Conservation (phyloP, 2,113 vertebrate genomes). For the Cebus imitator region DNA sequence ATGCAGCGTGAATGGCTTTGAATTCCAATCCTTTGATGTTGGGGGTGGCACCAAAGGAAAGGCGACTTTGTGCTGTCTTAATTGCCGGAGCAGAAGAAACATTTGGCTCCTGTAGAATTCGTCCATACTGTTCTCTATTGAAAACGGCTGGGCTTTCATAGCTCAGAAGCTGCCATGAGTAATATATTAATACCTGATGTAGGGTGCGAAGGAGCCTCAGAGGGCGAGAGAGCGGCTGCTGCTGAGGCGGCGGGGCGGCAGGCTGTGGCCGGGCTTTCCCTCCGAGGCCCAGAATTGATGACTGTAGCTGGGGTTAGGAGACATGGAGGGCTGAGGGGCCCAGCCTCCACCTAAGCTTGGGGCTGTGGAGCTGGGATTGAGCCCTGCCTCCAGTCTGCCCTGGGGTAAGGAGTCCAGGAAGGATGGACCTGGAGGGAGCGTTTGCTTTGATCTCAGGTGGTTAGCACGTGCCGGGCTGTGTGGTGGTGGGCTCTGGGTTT, state of each 20-base stretch:
- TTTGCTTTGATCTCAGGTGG: background rate
- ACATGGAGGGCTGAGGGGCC: rapidly evolving
- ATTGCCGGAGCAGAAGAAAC: constrained; percentile 70
- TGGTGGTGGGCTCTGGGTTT: background rate
- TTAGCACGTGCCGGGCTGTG: background rate
- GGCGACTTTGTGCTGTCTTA: constrained; percentile 68
- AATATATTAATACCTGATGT: constrained; percentile 38
- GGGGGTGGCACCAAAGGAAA: constrained; percentile 69
- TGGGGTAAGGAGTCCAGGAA: background rate
- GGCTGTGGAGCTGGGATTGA: background rate
- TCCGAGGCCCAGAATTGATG: background rate
- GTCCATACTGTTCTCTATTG: constrained; percentile 43
- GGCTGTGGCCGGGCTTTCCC: background rate
- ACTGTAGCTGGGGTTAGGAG: background rate
- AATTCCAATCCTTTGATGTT: constrained; percentile 77
- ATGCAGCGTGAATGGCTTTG: constrained; percentile 73
- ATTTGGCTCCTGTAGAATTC: constrained; percentile 62
- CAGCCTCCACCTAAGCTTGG: background rate
- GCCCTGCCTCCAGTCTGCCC: background rate
- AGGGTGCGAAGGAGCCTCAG: background rate
- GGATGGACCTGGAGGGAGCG: background rate
- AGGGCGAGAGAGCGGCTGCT: background rate
- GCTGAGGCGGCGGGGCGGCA: background rate
- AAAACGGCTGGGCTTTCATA: constrained; percentile 59
- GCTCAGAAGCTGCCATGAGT: constrained; percentile 23